These are phyloP conservation scores for Stegodyphus mimosarum DNA, from an alignment of 1,140 invertebrate species.

Conservation along the genomic window DNA sequence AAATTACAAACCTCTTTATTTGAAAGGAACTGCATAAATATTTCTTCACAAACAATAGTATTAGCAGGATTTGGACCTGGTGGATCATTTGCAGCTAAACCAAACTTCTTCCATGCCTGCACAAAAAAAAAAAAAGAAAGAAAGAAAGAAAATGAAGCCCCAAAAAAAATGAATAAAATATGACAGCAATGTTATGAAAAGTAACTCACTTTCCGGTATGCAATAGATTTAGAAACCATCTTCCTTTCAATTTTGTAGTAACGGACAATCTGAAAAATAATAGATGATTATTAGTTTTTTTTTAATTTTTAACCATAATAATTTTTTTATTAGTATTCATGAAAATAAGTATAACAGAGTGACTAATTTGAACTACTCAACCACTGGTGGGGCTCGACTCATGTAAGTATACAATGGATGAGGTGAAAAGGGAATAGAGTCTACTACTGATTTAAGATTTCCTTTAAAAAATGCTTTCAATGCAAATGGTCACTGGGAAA, in stretches of 20 bases:
- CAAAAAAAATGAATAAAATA: background rate
- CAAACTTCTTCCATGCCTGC: conserved; percentile 91
- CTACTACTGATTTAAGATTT: too few relatives aligned
- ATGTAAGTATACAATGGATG: too few relatives aligned
- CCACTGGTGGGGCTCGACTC: too few relatives aligned
- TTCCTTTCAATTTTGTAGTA: conserved; percentile 93
- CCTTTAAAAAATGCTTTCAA: too few relatives aligned
- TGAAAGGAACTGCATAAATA: conserved; percentile 83
- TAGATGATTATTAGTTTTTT: background rate
- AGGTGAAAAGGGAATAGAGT: too few relatives aligned
- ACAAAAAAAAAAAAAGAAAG: conserved; percentile 28
- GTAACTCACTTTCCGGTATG: conserved; percentile 78
- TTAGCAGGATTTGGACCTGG: conserved; percentile 96
- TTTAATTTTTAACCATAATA: too few relatives aligned
- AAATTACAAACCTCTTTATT: conserved; percentile 68
- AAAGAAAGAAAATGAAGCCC: background rate
- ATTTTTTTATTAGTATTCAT: too few relatives aligned
- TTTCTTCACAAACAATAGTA: conserved; percentile 94
- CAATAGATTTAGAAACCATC: conserved; percentile 91
- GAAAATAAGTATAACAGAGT: too few relatives aligned
- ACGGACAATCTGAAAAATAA: conserved; percentile 73
- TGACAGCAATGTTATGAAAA: background rate
- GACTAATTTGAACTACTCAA: too few relatives aligned
- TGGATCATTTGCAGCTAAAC: conserved; percentile 87
- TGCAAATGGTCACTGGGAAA: too few relatives aligned